Evolutionary conservation across 2,113 vertebrate species (phyloP).

Genomic region (Etia nguti): DNA sequence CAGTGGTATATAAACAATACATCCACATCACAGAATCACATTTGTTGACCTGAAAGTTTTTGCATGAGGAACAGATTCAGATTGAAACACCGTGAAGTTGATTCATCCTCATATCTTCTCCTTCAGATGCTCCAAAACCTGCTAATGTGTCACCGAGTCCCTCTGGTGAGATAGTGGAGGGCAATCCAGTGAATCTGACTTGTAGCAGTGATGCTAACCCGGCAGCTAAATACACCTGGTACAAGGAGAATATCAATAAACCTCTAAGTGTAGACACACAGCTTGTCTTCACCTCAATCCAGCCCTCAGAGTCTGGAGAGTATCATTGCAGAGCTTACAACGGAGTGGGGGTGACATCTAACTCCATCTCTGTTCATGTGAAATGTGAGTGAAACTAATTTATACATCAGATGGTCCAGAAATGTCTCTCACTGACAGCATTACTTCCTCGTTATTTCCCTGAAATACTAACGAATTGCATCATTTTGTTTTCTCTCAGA

Average conservation of each 20-base stretch:
- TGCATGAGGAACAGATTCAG: neutral
- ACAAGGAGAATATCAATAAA: neutral
- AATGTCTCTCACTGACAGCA: neutral
- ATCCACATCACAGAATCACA: rapidly evolving
- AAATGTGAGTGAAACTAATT: neutral
- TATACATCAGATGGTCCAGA: neutral
- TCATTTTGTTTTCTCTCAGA: neutral
- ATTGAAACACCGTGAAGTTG: neutral
- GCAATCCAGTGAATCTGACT: neutral
- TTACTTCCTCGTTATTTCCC: neutral
- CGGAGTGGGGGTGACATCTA: neutral
- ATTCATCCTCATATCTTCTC: rapidly evolving
- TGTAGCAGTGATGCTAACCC: neutral
- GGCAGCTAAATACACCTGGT: neutral
- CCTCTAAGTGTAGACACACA: neutral
- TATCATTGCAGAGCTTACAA: neutral
- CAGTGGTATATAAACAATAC: neutral
- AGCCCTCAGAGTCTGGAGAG: neutral
- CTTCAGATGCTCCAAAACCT: neutral
- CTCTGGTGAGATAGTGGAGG: neutral
- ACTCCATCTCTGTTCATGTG: neutral
- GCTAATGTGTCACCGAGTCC: neutral
- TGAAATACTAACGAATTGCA: neutral
- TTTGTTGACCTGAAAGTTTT: neutral
- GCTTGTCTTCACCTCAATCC: neutral